phyloP scores from a whole-genome alignment of 2,113 vertebrate genomes.

The Chaetodon trifascialis region DNA sequence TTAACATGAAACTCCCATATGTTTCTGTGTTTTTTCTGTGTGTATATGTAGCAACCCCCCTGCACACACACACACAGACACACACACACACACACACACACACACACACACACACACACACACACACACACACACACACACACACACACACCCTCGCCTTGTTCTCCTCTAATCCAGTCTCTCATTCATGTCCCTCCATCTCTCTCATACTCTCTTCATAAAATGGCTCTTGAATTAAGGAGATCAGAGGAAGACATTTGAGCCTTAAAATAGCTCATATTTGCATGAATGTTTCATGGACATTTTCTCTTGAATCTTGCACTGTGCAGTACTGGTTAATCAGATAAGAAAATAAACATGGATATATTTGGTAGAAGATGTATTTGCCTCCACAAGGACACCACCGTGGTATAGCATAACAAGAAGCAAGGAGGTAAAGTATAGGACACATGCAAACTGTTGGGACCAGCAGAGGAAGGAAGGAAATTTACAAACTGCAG shows the following conservation, averaged over 20 bases:
- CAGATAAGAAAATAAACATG: neutral
- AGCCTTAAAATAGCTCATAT: constrained; percentile 75
- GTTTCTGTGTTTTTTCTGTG: neutral
- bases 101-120: neutral
- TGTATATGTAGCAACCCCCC: neutral
- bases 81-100: neutral
- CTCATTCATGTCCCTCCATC: constrained; percentile 57
- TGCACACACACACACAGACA: neutral
- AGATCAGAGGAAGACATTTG: constrained; percentile 68
- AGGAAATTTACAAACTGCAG: neutral
- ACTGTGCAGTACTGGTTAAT: constrained; percentile 16
- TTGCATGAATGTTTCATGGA: constrained; percentile 68
- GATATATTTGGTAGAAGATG: constrained; percentile 21
- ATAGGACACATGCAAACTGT: neutral
- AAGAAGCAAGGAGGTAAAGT: neutral
- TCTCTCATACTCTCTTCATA: constrained; percentile 64
- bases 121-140: constrained; percentile 10
- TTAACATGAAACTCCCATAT: constrained; percentile 19
- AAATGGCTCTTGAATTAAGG: constrained; percentile 78
- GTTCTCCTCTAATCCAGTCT: constrained; percentile 67
- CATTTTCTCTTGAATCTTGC: constrained; percentile 25
- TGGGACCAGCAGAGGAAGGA: neutral
- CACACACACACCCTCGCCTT: constrained; percentile 32
- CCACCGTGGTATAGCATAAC: constrained; percentile 2
- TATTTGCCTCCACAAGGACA: constrained; percentile 14